Conservation (phyloP, 1,140 invertebrate genomes). For the Camponotus vicinus region DNA sequence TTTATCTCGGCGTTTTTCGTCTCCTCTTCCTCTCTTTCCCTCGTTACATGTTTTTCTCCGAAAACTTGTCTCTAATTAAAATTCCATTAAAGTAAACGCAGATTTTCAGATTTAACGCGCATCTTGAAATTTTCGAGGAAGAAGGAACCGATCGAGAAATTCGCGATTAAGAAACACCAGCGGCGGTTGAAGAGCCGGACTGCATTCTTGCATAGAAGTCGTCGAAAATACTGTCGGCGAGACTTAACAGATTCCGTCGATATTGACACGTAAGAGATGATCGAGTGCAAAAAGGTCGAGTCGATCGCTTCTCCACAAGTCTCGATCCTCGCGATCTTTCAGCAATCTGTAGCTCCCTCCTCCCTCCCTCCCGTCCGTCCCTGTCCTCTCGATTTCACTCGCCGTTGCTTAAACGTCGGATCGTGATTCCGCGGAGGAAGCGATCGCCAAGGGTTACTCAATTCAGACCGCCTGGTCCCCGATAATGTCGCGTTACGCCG, state of each 20-base stretch:
- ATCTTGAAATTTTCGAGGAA: background rate
- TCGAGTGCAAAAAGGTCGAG: background rate
- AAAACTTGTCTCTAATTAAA: background rate
- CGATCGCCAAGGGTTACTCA: constrained; percentile 39
- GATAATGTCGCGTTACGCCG: constrained; percentile 47
- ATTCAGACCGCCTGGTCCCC: constrained; percentile 15
- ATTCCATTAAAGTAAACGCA: background rate
- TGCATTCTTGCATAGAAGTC: constrained; percentile 20
- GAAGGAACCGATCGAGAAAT: background rate
- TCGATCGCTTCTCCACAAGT: constrained; percentile 24
- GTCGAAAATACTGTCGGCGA: background rate
- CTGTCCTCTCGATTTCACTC: constrained; percentile 55
- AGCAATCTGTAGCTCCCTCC: constrained; percentile 1
- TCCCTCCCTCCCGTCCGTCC: background rate
- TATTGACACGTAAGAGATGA: constrained; percentile 26
- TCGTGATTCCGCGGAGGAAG: constrained; percentile 54
- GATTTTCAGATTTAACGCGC: background rate
- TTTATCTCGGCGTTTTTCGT: background rate
- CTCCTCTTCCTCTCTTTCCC: background rate
- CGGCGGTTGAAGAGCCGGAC: no score
- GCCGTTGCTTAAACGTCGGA: constrained; percentile 43
- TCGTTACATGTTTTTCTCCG: background rate
- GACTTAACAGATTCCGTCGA: no score
- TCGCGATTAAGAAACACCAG: background rate
- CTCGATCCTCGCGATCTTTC: constrained; percentile 28